Evolutionary conservation across 2,797 vertebrate species (phyloP), one percentile per base, ranked within the genome.

Genomic region (Acanthopagrus latus): DNA sequence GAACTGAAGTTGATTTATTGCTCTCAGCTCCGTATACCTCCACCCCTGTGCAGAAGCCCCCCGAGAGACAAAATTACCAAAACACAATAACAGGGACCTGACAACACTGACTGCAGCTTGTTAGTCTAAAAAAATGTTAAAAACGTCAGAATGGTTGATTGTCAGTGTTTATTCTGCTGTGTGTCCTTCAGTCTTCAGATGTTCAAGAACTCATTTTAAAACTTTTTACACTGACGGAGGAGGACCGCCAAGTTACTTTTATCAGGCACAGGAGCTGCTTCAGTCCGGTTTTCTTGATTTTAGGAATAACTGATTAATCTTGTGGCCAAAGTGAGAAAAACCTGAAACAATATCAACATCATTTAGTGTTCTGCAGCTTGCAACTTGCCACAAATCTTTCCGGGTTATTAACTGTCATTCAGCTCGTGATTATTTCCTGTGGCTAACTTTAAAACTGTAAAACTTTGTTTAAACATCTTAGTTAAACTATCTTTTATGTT

Each of bases 1-100:
- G 33, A 75, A 20, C 20, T 47, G 48, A 48, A 58, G 51, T 48
- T 62, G 74, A 83, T 73, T 78, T 70, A 64, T 65, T 48, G 59
- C 56, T 70, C 55, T 75, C 66, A 43, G 23, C 56, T 74, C 16
- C 7, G 7, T 7, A 57, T 14, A 21, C 46, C 54, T 18, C 43
- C 50, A 25, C 18, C 20, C 25, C 29, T 7, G 7, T 73, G 43
- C 43, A 44, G 47, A 23, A 44, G 14, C 23, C 29, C 65, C 0
- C 0, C 43, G 1, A 5, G 64, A 29, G 77, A 60, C 55, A 44
- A 11, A 46, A 23, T 44, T n/a, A 52, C n/a, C 52, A 63, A 56
- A 57, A 21, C 59, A 52, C 18, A 52, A 21, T 46, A 51, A 51
- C 9, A 9, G 6, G 11, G 29, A 21, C 23, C 21, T 25, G 64